A percentile compares a stretch with the other conserved stretches of the same genome.
Evolutionary conservation across 2,888 invertebrate genomes (phyloP).

Genomic region (Chrysotoxum bicinctum): DNA sequence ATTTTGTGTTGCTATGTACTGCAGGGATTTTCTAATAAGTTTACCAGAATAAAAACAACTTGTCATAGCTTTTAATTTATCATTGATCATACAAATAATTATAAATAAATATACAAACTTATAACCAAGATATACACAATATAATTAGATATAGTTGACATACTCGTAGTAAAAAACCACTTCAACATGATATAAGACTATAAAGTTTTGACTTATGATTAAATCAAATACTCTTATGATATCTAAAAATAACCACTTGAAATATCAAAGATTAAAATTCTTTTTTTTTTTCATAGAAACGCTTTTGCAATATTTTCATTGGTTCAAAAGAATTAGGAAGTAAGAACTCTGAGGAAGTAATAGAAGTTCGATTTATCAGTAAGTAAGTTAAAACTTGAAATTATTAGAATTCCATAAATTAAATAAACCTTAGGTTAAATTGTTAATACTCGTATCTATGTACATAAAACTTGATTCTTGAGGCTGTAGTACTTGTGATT

Average conservation of each 20-base stretch:
- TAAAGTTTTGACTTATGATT: slow-evolving; percentile 10
- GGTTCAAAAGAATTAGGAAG: neutral
- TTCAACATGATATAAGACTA: neutral
- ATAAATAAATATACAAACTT: neutral
- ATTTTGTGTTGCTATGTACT: slow-evolving; percentile 3
- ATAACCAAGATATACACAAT: neutral
- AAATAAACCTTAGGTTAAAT: neutral
- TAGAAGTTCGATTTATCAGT: neutral
- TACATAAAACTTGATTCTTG: neutral
- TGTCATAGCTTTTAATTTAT: neutral
- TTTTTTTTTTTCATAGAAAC: neutral
- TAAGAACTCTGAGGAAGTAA: neutral
- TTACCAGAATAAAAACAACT: neutral
- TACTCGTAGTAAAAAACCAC: slow-evolving; percentile 8
- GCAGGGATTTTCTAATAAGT: neutral
- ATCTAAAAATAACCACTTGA: neutral
- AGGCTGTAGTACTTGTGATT: neutral
- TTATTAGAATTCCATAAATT: neutral
- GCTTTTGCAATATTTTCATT: neutral
- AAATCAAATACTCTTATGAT: neutral
- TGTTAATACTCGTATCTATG: neutral
- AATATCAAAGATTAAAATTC: neutral
- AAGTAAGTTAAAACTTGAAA: too few relatives aligned
- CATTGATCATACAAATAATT: neutral
- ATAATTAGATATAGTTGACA: neutral